Percentiles rank a stretch among this genome's conserved stretches.
Conservation (phyloP, 2,797 vertebrate genomes). For the Clarias fuscus region DNA sequence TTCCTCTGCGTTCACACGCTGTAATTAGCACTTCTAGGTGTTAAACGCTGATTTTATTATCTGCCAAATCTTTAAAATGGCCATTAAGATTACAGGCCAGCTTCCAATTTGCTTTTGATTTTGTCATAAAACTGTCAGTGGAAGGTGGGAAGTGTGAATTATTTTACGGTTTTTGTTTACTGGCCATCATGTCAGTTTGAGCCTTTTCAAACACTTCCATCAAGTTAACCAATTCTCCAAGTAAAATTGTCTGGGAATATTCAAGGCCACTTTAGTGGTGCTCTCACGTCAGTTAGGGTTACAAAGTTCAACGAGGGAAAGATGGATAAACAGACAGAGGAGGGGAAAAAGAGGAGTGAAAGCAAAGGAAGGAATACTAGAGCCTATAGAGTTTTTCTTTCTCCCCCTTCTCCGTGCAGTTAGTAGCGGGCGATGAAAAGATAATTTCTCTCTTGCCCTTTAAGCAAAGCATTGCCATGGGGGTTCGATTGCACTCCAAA, state of each 20-base stretch:
- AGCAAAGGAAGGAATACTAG: slow-evolving; percentile 49
- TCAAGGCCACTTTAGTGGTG: slow-evolving; percentile 27
- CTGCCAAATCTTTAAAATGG: neutral
- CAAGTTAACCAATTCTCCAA: slow-evolving; percentile 39
- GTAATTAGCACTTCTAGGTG: slow-evolving; percentile 39
- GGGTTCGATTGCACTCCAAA: slow-evolving; percentile 62
- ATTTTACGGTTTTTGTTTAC: slow-evolving; percentile 6
- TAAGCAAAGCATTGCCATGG: slow-evolving; percentile 76
- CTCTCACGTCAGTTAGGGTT: slow-evolving; percentile 45
- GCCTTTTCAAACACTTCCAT: slow-evolving; percentile 23
- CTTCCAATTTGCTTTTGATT: neutral
- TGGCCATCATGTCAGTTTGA: neutral
- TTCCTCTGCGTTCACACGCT: slow-evolving; percentile 10
- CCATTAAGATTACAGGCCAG: neutral
- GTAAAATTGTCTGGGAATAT: slow-evolving; percentile 29
- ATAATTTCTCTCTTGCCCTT: slow-evolving; percentile 74
- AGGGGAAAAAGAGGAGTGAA: slow-evolving; percentile 28
- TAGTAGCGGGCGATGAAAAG: slow-evolving; percentile 69
- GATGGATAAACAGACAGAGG: slow-evolving; percentile 51
- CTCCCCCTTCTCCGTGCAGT: slow-evolving; percentile 64
- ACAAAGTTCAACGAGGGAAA: slow-evolving; percentile 59
- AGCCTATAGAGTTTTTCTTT: slow-evolving; percentile 53
- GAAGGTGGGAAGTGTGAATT: slow-evolving; percentile 16
- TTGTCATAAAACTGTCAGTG: neutral
- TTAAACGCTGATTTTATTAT: slow-evolving; percentile 27